phyloP scores from a whole-genome alignment of 2,888 invertebrate genomes.

The Drosophila differens region DNA sequence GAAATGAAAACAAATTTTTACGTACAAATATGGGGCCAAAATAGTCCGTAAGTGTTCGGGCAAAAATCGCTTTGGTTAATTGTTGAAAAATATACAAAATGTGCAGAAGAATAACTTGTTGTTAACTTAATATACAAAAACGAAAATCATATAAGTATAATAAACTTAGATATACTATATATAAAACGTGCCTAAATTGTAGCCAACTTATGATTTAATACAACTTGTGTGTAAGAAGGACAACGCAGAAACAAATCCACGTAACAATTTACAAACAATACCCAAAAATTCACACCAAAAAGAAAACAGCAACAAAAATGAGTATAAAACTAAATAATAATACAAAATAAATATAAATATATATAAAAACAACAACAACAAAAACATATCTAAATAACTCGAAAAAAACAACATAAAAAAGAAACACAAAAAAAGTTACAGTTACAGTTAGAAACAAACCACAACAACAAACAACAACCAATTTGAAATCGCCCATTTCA shows the following conservation, averaged over 20 bases:
- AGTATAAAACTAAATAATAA: conserved; percentile 36
- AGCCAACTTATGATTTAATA: conserved; percentile 64
- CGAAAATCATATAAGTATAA: conserved; percentile 6
- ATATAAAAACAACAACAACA: conserved; percentile 21
- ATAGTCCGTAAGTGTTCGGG: conserved; percentile 86
- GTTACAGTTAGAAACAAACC: conserved; percentile 57
- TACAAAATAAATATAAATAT: conserved; percentile 29
- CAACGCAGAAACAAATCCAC: conserved; percentile 44
- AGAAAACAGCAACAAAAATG: conserved; percentile 31
- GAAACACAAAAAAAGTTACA: conserved; percentile 55
- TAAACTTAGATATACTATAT: conserved; percentile 36
- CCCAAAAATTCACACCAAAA: conserved; percentile 12
- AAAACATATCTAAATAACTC: conserved; percentile 27
- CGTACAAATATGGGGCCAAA: conserved; percentile 83
- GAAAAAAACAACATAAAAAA: conserved; percentile 31
- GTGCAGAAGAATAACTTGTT: conserved; percentile 52
- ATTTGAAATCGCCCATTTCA: conserved; percentile 85
- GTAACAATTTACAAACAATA: conserved; percentile 33
- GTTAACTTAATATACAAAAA: conserved; percentile 40
- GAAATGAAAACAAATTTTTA: conserved; percentile 31
- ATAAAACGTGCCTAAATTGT: conserved; percentile 40
- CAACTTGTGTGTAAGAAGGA: conserved; percentile 21
- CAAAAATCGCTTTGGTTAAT: conserved; percentile 85
- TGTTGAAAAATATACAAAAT: conserved; percentile 65
- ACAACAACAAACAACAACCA: conserved; percentile 62